phyloP scores from a whole-genome alignment of 2,888 invertebrate genomes.

The Malacosoma neustria region DNA sequence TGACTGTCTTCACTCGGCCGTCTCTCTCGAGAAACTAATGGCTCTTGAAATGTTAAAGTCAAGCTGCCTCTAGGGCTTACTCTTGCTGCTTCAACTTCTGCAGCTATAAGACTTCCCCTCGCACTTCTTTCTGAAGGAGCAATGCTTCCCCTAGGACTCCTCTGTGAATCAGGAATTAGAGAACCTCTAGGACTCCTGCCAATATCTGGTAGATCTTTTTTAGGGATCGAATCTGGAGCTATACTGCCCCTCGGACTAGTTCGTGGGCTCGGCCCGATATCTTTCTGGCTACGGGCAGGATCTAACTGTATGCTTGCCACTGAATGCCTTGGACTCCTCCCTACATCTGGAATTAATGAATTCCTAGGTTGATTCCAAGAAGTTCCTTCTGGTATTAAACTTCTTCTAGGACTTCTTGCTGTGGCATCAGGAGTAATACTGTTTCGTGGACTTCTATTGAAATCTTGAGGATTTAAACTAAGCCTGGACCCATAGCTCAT shows the following conservation, averaged over 20 bases:
- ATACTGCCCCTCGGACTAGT: slow-evolving; percentile 77
- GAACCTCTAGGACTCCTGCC: slow-evolving; percentile 75
- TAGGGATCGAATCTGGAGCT: slow-evolving; percentile 51
- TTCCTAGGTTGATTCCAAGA: slow-evolving; percentile 74
- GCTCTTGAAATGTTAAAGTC: slow-evolving; percentile 77
- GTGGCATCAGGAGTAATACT: slow-evolving; percentile 62
- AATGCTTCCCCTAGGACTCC: slow-evolving; percentile 78
- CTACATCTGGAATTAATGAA: slow-evolving; percentile 73
- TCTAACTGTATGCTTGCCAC: slow-evolving; percentile 66
- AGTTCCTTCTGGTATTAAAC: slow-evolving; percentile 74
- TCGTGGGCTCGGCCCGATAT: slow-evolving; percentile 66
- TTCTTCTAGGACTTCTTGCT: slow-evolving; percentile 76
- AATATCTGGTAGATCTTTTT: slow-evolving; percentile 60
- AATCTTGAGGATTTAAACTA: slow-evolving; percentile 75
- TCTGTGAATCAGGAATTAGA: slow-evolving; percentile 71
- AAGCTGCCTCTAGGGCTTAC: slow-evolving; percentile 76
- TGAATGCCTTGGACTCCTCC: slow-evolving; percentile 76
- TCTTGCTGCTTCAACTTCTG: slow-evolving; percentile 46
- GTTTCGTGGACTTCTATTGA: slow-evolving; percentile 64
- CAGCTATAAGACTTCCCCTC: slow-evolving; percentile 53
- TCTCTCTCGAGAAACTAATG: slow-evolving; percentile 67
- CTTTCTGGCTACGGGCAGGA: slow-evolving; percentile 56
- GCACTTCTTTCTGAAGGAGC: slow-evolving; percentile 68
- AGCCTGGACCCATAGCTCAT: slow-evolving; percentile 68
- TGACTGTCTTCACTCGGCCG: slow-evolving; percentile 76